Conservation (phyloP, 2,888 invertebrate genomes). For the Sesia apiformis region DNA sequence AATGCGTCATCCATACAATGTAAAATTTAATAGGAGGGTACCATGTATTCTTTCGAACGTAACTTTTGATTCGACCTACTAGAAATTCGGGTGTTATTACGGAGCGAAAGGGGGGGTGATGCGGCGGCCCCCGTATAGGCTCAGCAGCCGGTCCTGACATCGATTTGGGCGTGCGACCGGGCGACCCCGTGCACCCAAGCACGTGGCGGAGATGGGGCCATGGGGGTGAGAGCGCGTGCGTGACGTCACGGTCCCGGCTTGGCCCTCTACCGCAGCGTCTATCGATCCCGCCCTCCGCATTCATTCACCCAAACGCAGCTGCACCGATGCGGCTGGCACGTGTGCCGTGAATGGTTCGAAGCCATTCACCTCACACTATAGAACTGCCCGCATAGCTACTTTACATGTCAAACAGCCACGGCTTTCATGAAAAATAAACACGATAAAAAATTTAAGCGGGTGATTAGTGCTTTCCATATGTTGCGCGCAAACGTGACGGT, state of each 20-base stretch:
- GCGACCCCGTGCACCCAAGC: constrained; percentile 18
- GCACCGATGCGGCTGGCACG: constrained; percentile 7
- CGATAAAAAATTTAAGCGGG: neutral
- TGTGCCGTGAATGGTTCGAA: constrained; percentile 16
- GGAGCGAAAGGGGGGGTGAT: too few relatives aligned
- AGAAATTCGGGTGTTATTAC: neutral
- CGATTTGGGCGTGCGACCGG: neutral
- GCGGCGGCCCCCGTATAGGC: too few relatives aligned
- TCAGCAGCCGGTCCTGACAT: neutral
- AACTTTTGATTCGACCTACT: neutral
- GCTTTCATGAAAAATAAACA: neutral
- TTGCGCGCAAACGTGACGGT: too few relatives aligned
- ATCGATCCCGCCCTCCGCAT: constrained; percentile 25
- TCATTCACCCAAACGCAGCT: constrained; percentile 30
- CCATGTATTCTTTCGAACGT: too few relatives aligned
- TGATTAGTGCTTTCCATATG: neutral
- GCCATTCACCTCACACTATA: constrained; percentile 8
- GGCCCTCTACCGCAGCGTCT: constrained; percentile 27
- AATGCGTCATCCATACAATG: too few relatives aligned
- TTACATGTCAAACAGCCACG: constrained; percentile 8
- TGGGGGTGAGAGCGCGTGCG: constrained; percentile 12
- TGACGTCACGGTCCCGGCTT: constrained; percentile 34
- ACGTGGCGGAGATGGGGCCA: constrained; percentile 18
- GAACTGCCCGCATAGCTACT: constrained; percentile 12
- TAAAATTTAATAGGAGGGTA: too few relatives aligned